Evolutionary conservation across 2,113 vertebrate species (phyloP), one percentile per base, ranked within the genome.

Genomic region (Lepus americanus): DNA sequence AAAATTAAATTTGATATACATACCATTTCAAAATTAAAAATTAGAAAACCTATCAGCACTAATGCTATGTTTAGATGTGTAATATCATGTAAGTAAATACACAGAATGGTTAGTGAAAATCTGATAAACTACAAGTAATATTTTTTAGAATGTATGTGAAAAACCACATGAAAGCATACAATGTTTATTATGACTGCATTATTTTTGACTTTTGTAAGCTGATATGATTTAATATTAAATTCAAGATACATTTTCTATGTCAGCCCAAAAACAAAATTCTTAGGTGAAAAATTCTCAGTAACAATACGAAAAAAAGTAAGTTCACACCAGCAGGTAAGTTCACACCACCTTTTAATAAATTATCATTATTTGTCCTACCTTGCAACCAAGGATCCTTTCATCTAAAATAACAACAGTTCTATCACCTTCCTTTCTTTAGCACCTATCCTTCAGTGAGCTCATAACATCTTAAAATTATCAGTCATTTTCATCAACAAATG

Each of bases 341-440:
- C 63, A 90, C 69, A 77, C 27, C 51, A 77, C 7, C 67, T 81
- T 89, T 95, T 83, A 93, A 83, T 87, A 89, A 69, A 63, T 73
- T 59, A 91, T 61, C 7, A 0, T 59, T 89, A 81, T 63, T 33
- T 96, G 53, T 93, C 29, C 73, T 72, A 67, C 55, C 61, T 89
- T 84, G 33, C 7, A 94, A 9, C 61, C 73, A n/a, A 95, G 63
- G 72, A 96, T 84, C 10, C 55, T 94, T 92, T 87, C 49, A 64
- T 72, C 36, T 17, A 66, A 87, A 59, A 85, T 74, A 92, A 76
- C 79, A 95, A 94, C 63, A 94, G 79, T 80, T 93, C 67, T 82
- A 80, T 74, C 85, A 94, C 78, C 64, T 88, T 81, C 55, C 90
- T 90, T 94, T 95, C 93, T 51, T 96, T 95, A 92, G 69, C 69